Conservation (phyloP, 2,888 invertebrate species). For the Habrosyne pyritoides region DNA sequence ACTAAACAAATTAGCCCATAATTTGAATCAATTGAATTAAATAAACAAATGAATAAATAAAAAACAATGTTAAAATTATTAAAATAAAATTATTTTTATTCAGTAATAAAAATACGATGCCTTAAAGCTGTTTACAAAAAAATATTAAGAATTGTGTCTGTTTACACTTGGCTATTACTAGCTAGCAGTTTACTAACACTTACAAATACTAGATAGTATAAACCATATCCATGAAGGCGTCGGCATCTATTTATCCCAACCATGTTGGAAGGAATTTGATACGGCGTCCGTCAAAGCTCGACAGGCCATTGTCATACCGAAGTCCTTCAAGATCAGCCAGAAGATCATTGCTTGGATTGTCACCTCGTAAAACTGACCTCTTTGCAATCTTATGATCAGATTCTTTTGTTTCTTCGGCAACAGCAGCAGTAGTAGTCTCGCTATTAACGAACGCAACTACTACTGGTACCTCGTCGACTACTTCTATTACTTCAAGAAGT, state of each 20-base stretch:
- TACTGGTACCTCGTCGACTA: constrained; percentile 58
- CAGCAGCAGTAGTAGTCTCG: constrained; percentile 31
- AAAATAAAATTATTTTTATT: neutral
- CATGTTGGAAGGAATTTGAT: constrained; percentile 75
- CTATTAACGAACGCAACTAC: constrained; percentile 40
- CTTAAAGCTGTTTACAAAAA: neutral
- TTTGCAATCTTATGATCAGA: constrained; percentile 58
- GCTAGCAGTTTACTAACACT: constrained; percentile 6
- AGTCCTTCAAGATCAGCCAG: constrained; percentile 63
- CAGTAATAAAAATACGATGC: neutral
- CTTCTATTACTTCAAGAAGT: constrained; percentile 54
- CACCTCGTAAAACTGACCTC: constrained; percentile 63
- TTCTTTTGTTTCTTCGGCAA: constrained; percentile 39
- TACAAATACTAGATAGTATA: neutral
- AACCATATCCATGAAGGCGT: neutral
- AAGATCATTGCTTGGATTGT: constrained; percentile 65
- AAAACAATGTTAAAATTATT: neutral
- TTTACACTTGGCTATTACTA: neutral
- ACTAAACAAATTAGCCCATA: neutral
- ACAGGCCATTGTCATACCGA: constrained; percentile 54
- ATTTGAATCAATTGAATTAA: neutral
- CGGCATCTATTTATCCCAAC: constrained; percentile 53
- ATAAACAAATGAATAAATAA: too few species aligned
- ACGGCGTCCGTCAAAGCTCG: constrained; percentile 64
- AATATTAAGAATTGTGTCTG: neutral